Evolutionary conservation across 1,140 invertebrate genomes (phyloP), one percentile per base, ranked within the genome.

Genomic region (Drosophila santomea): DNA sequence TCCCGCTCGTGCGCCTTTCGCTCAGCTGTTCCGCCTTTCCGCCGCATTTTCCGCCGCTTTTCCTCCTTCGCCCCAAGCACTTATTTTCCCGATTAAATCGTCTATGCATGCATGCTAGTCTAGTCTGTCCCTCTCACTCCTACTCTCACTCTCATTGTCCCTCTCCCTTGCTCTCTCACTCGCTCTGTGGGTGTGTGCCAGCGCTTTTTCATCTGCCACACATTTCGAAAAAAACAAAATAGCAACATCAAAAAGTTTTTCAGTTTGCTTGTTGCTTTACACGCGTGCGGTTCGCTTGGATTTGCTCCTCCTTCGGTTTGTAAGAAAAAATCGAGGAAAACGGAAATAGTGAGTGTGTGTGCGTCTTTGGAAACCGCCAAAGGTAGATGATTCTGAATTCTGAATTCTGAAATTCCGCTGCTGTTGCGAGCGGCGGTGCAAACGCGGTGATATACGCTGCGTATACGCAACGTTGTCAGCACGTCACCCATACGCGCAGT

Each of bases 251-350:
- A 74, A 81, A 89, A 80, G 80, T 88, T 88, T 80, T 91, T 91
- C 82, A 91, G 88, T 91, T 91, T 79, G 88, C 88, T 91, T 84
- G 89, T 91, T 91, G 88, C 88, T 84, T 74, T 74, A 54, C 71
- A 75, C 83, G 88, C 88, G 88, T 88, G 71, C 88, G 83, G 88
- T 90, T 90, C 75, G 74, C 55, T 55, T 47, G 52, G 64, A 52
- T 41, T 66, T 38, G 41, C 54, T 66, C 12, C 35, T 47, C 14
- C 17, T 5, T 50, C 35, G 14, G 14, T 15, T 43, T 11, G 11
- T 11, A 8, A 11, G 3, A 45, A 10, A 45, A n/a, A 28, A 14
- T 32, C 20, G 11, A n/a, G 8, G 3, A 15, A 17, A n/a, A 28
- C 41, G 32, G n/a, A 14, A 41, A 12, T 11, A 12, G 50, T 38